A percentile compares a stretch with the other conserved stretches of the same genome.
Conservation (phyloP, 2,797 vertebrate genomes). For the Brachymystax lenok region DNA sequence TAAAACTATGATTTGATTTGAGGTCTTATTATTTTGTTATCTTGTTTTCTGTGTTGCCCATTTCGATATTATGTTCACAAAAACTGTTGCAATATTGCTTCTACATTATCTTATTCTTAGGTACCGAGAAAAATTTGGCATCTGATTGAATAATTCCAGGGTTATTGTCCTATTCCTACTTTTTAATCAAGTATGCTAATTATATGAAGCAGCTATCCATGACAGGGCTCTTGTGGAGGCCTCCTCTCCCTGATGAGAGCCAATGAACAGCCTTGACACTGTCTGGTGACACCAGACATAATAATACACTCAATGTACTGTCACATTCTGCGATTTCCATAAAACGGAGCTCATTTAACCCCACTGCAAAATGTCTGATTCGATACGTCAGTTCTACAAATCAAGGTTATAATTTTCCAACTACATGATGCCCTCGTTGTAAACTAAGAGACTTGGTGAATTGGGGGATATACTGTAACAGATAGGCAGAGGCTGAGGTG, state of each 20-base stretch:
- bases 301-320: neutral
- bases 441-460: neutral
- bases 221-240: conserved; percentile 4
- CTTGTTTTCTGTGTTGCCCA: neutral
- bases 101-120: neutral
- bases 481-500: neutral
- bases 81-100: neutral
- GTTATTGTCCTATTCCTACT: neutral
- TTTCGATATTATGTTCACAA: neutral
- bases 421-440: neutral
- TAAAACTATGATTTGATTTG: neutral
- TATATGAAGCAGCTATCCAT: conserved; percentile 24
- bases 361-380: conserved; percentile 15
- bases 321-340: neutral
- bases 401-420: neutral
- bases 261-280: neutral
- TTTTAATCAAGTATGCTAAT: conserved; percentile 16
- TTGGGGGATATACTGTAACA: neutral
- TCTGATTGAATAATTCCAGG: neutral
- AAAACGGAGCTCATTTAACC: conserved; percentile 9
- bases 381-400: conserved; percentile 3
- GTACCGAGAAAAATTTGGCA: neutral
- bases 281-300: neutral
- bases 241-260: neutral
- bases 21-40: neutral